phyloP scores from a whole-genome alignment of 2,797 vertebrate species.

The Sebastolobus alascanus region DNA sequence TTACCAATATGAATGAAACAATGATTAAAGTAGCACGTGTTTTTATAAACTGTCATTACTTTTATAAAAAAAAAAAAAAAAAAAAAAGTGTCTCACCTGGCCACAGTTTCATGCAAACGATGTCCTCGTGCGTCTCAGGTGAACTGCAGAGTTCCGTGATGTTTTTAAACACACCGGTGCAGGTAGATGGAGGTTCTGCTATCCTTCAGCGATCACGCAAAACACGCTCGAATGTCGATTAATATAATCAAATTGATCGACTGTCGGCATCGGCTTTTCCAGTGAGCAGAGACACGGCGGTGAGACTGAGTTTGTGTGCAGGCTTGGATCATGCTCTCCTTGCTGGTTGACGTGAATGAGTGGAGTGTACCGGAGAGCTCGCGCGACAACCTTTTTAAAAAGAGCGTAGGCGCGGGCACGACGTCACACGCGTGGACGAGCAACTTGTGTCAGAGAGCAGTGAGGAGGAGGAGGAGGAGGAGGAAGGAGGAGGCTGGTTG shows the following conservation, averaged over 20 bases:
- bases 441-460: slow-evolving; percentile 19
- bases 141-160: slow-evolving; percentile 14
- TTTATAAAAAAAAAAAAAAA: no score
- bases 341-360: not conserved
- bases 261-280: not conserved
- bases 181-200: not conserved
- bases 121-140: slow-evolving; percentile 55
- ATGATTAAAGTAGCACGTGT: fast-evolving
- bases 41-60: not conserved
- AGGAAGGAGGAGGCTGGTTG: not conserved
- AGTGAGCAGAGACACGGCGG: not conserved
- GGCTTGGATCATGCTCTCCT: not conserved
- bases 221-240: not conserved
- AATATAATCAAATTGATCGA: not conserved
- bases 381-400: slow-evolving; percentile 59
- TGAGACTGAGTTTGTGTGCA: not conserved
- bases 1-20: not conserved
- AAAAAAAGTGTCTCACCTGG: slow-evolving; percentile 60
- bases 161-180: not conserved
- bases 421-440: slow-evolving; percentile 61
- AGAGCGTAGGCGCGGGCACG: slow-evolving; percentile 67
- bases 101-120: slow-evolving; percentile 75
- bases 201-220: not conserved
- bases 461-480: not conserved
- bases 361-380: slow-evolving; percentile 25